These are phyloP conservation scores for Tupiocoris notatus DNA, from an alignment of 2,888 invertebrate genomes.

Conservation along the genomic window DNA sequence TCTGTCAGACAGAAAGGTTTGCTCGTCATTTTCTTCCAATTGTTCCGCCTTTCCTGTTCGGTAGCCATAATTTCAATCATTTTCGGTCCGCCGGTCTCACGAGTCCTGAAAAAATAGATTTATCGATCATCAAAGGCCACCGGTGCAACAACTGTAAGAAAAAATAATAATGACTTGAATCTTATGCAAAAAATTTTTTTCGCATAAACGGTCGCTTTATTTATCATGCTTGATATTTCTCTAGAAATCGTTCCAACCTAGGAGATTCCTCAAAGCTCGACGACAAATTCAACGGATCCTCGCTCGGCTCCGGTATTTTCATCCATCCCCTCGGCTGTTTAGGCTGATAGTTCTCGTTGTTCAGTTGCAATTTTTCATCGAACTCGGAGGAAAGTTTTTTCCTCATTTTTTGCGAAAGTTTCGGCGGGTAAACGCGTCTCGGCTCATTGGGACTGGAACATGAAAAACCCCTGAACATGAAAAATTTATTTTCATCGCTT, in stretches of 20 bases:
- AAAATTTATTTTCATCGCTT: too few species aligned
- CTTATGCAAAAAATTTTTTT: too few species aligned
- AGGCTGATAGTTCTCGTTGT: slow-evolving; percentile 25
- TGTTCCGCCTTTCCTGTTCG: slow-evolving; percentile 70
- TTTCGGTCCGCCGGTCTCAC: too few species aligned
- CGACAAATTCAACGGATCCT: not conserved
- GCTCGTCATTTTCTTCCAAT: slow-evolving; percentile 67
- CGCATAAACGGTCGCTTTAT: too few species aligned
- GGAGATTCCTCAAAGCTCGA: not conserved
- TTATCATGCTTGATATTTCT: too few species aligned
- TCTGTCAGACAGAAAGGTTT: slow-evolving; percentile 74
- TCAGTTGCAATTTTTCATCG: slow-evolving; percentile 50
- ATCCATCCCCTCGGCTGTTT: slow-evolving; percentile 39
- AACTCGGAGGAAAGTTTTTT: slow-evolving; percentile 61
- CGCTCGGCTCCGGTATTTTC: slow-evolving; percentile 20
- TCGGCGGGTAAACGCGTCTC: slow-evolving; percentile 53
- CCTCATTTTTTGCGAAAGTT: slow-evolving; percentile 65
- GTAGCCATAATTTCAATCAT: slow-evolving; percentile 67
- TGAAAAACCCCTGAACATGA: too few species aligned
- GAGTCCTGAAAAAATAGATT: too few species aligned
- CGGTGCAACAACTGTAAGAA: too few species aligned
- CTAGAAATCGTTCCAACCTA: too few species aligned
- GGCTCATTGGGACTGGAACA: slow-evolving; percentile 4
- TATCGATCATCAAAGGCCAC: too few species aligned
- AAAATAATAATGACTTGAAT: too few species aligned